These are phyloP conservation scores for Pemphigus obesinymphae DNA, from an alignment of 1,140 invertebrate genomes.

Conservation along the genomic window DNA sequence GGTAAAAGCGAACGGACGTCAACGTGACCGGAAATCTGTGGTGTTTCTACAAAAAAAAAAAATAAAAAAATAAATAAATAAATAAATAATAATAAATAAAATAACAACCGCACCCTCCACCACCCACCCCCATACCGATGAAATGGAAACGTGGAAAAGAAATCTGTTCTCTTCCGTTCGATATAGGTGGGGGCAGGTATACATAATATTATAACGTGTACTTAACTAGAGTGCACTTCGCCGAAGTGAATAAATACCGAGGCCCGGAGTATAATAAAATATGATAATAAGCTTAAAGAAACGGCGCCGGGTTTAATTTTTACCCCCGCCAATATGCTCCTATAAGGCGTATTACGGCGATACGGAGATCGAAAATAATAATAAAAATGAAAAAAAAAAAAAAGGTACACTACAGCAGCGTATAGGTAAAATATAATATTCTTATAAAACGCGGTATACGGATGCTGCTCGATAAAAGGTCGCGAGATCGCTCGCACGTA, in stretches of 20 bases:
- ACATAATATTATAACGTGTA: not conserved
- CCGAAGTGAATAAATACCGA: slow-evolving; percentile 11
- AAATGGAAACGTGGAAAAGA: not conserved
- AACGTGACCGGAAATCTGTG: slow-evolving; percentile 25
- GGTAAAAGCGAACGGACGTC: slow-evolving; percentile 26
- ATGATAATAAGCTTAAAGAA: slow-evolving; percentile 7
- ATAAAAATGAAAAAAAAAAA: no score
- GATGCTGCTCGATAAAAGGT: not conserved
- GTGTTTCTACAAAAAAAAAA: not conserved
- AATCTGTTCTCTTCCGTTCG: slow-evolving; percentile 14
- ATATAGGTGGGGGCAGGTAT: no score
- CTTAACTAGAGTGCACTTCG: slow-evolving; percentile 34
- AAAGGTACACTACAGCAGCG: no score
- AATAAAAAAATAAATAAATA: not conserved
- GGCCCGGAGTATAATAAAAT: not conserved
- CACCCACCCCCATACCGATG: no score
- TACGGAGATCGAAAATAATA: no score
- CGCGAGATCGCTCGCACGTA: not conserved
- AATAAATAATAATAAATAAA: no score
- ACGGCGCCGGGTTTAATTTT: slow-evolving; percentile 2
- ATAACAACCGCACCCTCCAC: no score
- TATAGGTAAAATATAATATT: no score
- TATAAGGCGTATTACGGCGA: not conserved
- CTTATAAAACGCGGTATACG: not conserved
- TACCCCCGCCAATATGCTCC: not conserved